Base-by-base conservation (phyloP, 2,888 invertebrate genomes). In the Chaetoderma sp. region DNA sequence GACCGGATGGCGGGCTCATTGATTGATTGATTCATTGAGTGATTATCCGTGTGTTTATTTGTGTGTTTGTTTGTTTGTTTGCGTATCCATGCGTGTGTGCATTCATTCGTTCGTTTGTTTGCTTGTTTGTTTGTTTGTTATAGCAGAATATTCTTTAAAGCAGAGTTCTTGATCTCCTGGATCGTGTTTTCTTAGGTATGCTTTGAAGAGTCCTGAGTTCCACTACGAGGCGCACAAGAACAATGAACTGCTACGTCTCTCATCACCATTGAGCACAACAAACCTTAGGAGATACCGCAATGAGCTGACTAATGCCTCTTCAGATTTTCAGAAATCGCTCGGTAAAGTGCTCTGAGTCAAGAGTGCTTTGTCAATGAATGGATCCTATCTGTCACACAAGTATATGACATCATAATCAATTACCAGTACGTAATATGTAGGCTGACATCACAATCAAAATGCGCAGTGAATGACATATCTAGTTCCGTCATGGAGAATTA, bases 141-240 rank as follows among this genome's bases (percentile, higher is more conserved):
- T n/a, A n/a, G n/a, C n/a, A 10, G 10, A 10, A 10, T 13, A 39
- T 10, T 39, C 10, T 39, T 39, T 39, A 10, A n/a, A 13, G 39
- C 13, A 39, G 10, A n/a, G 39, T 13, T 39, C 10, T 16, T 13
- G 39, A n/a, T 39, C 13, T 16, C 10, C 39, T 10, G 10, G 10
- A 13, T 39, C 10, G 16, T 13, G 21, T 23, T n/a, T 56, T 33
- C 25, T 56, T 69, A 84, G 83, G 84, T 83, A 83, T 70, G 81
- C 79, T 61, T 67, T 79, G 52, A 78, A 76, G 59, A 76, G 78
- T 5, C 78, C 82, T n/a, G 76, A 78, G 18, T 84, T 84, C 66
- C 78, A 81, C 63, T 81, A 84, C 32, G 83, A 84, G 63, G 67
- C 79, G 25, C 78, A 77, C 61, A 84, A 84, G 69, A 81, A 84